phyloP scores from a whole-genome alignment of 2,113 vertebrate species.

The Equus quagga region DNA sequence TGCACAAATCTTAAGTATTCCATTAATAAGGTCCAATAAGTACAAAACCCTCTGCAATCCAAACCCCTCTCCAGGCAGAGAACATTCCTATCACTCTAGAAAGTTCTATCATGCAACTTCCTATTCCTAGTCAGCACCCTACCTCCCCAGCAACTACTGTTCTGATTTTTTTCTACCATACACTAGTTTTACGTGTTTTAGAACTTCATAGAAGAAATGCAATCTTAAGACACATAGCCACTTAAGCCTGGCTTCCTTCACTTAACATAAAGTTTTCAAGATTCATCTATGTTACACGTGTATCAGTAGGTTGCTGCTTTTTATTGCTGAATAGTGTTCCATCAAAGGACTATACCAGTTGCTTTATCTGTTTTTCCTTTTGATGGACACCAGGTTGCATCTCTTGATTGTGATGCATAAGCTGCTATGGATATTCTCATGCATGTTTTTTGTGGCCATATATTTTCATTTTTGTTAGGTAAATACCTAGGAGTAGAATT shows the following conservation, averaged over 20 bases:
- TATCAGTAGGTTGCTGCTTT: neutral
- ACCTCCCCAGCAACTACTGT: neutral
- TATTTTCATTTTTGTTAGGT: neutral
- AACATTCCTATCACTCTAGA: too few relatives aligned
- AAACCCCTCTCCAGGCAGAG: neutral
- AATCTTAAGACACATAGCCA: accelerated
- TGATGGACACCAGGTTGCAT: too few relatives aligned
- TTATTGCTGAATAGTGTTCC: neutral
- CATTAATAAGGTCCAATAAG: neutral
- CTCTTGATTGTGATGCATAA: too few relatives aligned
- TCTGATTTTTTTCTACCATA: neutral
- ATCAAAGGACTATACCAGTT: accelerated
- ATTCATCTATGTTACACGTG: accelerated
- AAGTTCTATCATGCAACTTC: neutral
- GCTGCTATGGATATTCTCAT: neutral
- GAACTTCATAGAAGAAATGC: neutral
- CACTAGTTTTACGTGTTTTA: neutral
- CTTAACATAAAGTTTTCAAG: neutral
- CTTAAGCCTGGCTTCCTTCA: neutral
- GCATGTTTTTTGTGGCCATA: neutral
- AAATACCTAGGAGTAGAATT: neutral
- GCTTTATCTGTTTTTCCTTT: too few relatives aligned
- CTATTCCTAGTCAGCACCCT: neutral
- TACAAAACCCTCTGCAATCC: neutral
- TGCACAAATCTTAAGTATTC: neutral